Evolutionary conservation across 1,140 invertebrate genomes (phyloP).

Genomic region (Oryzaephilus surinamensis): DNA sequence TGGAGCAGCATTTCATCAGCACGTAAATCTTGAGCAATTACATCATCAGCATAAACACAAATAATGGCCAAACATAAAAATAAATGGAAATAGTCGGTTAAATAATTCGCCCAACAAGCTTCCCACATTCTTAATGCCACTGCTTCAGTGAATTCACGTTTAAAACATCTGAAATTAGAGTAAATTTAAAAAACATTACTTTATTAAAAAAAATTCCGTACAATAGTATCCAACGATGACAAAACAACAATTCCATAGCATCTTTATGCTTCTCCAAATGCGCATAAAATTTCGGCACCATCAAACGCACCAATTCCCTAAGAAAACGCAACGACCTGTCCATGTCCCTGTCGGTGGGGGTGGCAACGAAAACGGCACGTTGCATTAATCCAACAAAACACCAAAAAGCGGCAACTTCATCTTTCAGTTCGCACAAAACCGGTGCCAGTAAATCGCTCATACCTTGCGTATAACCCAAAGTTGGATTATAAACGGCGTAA

Average conservation of each 20-base stretch:
- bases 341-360: slow-evolving; percentile 87
- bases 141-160: slow-evolving; percentile 78
- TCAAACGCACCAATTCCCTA: slow-evolving; percentile 73
- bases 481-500: slow-evolving; percentile 80
- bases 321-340: slow-evolving; percentile 83
- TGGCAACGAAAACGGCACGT: slow-evolving; percentile 79
- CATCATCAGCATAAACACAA: slow-evolving; percentile 83
- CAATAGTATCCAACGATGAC: slow-evolving; percentile 86
- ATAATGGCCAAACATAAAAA: slow-evolving; percentile 87
- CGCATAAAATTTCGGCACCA: slow-evolving; percentile 78
- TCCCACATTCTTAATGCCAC: slow-evolving; percentile 87
- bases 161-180: slow-evolving; percentile 56
- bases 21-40: slow-evolving; percentile 77
- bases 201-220: slow-evolving; percentile 41
- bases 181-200: neutral
- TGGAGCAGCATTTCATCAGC: slow-evolving; percentile 90
- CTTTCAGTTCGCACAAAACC: slow-evolving; percentile 73
- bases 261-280: slow-evolving; percentile 74
- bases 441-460: slow-evolving; percentile 90
- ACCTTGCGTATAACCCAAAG: slow-evolving; percentile 69
- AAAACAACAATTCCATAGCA: slow-evolving; percentile 81
- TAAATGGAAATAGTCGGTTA: slow-evolving; percentile 87
- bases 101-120: slow-evolving; percentile 87
- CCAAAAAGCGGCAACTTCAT: slow-evolving; percentile 87
- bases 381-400: slow-evolving; percentile 90